Percentiles rank a stretch among this genome's conserved stretches.
phyloP scores from a whole-genome alignment of 2,888 invertebrate species.

The Chromoteleia sp. region DNA sequence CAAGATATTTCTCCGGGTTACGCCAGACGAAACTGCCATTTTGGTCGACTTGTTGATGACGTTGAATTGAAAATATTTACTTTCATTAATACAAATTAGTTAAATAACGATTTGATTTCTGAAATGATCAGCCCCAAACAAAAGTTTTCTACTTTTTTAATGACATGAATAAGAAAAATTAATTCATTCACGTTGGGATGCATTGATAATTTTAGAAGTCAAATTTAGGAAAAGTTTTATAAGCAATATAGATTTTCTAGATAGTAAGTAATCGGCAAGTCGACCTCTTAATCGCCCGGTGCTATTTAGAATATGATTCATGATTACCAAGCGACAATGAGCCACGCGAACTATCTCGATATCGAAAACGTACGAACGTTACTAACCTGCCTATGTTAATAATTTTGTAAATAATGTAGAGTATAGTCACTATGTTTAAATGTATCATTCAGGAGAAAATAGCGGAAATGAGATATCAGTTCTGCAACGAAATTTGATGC shows the following conservation, averaged over 20 bases:
- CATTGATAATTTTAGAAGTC: constrained; percentile 27
- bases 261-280: constrained; percentile 50
- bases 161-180: not conserved
- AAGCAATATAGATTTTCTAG: constrained; percentile 6
- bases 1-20: constrained; percentile 58
- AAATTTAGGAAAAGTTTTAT: constrained; percentile 14
- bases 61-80: constrained; percentile 1
- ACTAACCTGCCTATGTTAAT: constrained; percentile 69
- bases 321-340: constrained; percentile 59
- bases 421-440: constrained; percentile 69
- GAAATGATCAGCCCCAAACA: constrained; percentile 8
- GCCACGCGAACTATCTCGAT: constrained; percentile 65
- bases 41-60: constrained; percentile 60
- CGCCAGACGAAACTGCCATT: constrained; percentile 68
- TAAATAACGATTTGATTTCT: constrained; percentile 27
- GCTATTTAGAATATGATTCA: constrained; percentile 67
- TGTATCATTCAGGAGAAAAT: constrained; percentile 47
- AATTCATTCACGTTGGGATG: not conserved
- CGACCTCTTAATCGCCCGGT: constrained; percentile 67
- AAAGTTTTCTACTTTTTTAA: constrained; percentile 1
- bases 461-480: constrained; percentile 31
- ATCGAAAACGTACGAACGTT: constrained; percentile 60
- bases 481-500: constrained; percentile 38
- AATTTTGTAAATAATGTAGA: constrained; percentile 72
- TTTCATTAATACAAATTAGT: not conserved